Percentiles rank a stretch among this genome's conserved stretches.
Evolutionary conservation across 2,797 vertebrate genomes (phyloP).

Genomic region (Pangasius djambal): DNA sequence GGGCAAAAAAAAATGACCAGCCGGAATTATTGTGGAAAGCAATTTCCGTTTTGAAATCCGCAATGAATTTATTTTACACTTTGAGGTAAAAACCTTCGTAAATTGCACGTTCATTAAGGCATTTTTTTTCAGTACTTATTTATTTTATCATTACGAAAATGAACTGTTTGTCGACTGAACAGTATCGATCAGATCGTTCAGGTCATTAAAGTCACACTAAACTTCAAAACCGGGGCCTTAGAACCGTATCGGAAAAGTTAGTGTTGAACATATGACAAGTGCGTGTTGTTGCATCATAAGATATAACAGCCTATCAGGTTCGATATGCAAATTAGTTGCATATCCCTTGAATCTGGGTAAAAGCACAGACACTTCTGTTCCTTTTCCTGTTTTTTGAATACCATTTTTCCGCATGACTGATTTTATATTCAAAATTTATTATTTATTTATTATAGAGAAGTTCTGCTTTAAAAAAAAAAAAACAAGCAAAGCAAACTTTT

Average conservation of each 20-base stretch:
- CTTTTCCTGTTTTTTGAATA: not conserved
- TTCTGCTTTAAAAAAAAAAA: not conserved
- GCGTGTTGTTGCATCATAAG: not conserved
- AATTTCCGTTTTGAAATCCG: not conserved
- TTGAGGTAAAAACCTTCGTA: not conserved
- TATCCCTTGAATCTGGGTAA: not conserved
- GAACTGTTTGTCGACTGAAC: not conserved
- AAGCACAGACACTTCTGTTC: not conserved
- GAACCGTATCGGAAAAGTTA: not conserved
- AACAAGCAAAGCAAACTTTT: not conserved
- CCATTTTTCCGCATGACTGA: not conserved
- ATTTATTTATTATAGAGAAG: not conserved
- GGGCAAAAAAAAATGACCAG: not conserved
- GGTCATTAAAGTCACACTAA: not conserved
- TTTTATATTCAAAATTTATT: not conserved
- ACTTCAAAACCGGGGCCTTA: not conserved
- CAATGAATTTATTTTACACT: not conserved
- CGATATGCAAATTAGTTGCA: conserved; percentile 2
- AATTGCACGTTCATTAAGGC: not conserved
- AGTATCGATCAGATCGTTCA: not conserved
- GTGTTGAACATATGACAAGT: not conserved
- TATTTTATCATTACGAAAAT: not conserved
- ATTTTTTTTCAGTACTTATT: not conserved
- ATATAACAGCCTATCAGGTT: not conserved
- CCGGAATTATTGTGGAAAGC: not conserved